Evolutionary conservation across 2,797 vertebrate genomes (phyloP).

Genomic region (Enteromius thamalakanensis): DNA sequence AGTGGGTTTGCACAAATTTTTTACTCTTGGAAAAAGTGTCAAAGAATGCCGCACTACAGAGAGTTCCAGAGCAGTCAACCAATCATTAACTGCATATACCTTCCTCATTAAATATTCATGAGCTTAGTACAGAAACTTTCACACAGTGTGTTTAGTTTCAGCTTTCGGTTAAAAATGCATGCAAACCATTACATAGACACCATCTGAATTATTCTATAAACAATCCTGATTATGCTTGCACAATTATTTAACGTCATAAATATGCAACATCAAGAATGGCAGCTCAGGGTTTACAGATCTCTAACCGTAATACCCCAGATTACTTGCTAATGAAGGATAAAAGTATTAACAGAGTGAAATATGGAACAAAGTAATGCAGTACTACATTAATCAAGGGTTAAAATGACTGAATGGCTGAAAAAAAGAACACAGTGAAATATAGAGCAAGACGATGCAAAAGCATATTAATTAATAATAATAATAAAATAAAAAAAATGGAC

Average conservation of each 20-base stretch:
- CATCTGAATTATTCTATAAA: background rate
- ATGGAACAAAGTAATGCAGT: background rate
- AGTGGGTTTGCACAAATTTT: background rate
- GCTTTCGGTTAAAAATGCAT: background rate
- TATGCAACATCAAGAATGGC: background rate
- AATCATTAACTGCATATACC: background rate
- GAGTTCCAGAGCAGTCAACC: background rate
- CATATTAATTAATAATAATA: too few relatives aligned
- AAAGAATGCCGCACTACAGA: background rate
- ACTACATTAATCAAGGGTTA: background rate
- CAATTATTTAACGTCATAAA: too few relatives aligned
- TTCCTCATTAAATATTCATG: slow-evolving; percentile 19
- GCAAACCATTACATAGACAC: background rate
- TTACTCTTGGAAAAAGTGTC: background rate
- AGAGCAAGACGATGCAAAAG: background rate
- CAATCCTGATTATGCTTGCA: background rate
- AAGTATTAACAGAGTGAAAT: background rate
- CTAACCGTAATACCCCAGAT: background rate
- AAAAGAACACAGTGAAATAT: background rate
- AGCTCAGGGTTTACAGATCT: background rate
- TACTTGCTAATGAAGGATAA: background rate
- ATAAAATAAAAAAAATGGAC: too few relatives aligned
- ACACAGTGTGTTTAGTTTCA: background rate
- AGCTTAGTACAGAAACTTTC: background rate
- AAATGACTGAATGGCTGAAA: background rate